Evolutionary conservation across 2,888 invertebrate genomes (phyloP).

Genomic region (Pristionchus mayeri): DNA sequence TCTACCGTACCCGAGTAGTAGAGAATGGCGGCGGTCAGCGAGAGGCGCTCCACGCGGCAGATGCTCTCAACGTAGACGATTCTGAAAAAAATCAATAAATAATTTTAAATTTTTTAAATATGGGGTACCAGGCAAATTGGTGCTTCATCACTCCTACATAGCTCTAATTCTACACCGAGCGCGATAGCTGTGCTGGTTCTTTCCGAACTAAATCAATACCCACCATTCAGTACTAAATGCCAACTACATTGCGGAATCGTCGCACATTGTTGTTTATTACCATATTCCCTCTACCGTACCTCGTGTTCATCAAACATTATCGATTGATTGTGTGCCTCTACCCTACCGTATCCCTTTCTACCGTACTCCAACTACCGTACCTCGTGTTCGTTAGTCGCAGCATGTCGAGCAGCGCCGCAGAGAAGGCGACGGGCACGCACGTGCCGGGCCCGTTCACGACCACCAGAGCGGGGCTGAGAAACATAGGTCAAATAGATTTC

Average conservation of each 20-base stretch:
- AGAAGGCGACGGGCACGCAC: conserved; percentile 90
- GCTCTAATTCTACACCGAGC: too few relatives aligned
- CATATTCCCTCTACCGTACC: conserved; percentile 47
- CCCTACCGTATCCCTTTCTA: background rate
- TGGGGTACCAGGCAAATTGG: background rate
- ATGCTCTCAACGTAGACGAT: conserved; percentile 95
- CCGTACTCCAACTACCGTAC: background rate
- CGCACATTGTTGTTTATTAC: too few relatives aligned
- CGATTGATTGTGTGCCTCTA: too few relatives aligned
- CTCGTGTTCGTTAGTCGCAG: conserved; percentile 77
- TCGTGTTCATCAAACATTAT: too few relatives aligned
- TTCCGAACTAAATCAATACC: too few relatives aligned
- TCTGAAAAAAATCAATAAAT: conserved; percentile 78
- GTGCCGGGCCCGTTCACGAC: conserved; percentile 97
- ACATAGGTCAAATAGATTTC: background rate
- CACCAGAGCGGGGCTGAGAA: conserved; percentile 83
- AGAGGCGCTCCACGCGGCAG: conserved; percentile 91
- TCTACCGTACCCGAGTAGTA: conserved; percentile 80
- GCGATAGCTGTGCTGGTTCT: too few relatives aligned
- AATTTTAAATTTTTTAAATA: background rate
- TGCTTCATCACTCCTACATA: background rate
- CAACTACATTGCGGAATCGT: background rate
- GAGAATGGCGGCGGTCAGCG: conserved; percentile 87
- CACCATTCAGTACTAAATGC: background rate
- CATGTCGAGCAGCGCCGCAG: conserved; percentile 83